Evolutionary conservation across 2,797 vertebrate species (phyloP), one percentile per base, ranked within the genome.

Genomic region (Darevskia mixta): DNA sequence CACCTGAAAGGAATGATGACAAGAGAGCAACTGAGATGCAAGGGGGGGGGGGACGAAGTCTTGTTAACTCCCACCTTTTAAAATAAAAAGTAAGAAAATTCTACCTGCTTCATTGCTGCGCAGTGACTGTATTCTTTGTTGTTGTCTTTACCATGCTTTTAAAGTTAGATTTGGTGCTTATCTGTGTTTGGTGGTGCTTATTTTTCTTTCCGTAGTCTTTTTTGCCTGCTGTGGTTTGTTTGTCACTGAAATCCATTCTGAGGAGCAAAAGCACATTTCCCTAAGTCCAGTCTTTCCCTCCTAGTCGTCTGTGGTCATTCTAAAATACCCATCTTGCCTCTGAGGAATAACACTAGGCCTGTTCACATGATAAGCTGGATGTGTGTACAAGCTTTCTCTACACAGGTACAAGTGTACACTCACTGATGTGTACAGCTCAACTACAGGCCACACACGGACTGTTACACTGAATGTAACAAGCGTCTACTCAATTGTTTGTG

Each of bases 51-150:
- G 58, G 5, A 86, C 72, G 75, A 80, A 87, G 86, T 85, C 85
- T 71, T 95, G 94, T 95, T 95, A 93, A 92, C 87, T 45, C 67
- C 64, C 45, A 67, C 79, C 87, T 79, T 5, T 0, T 88, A 90
- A 93, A 96, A 96, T 89, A 95, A 96, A 96, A 95, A 87, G 85
- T 94, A 91, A 95, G 92, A 88, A 95, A 94, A 93, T 93, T 95
- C 94, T 92, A 43, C 3, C 0, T 91, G 95, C 92, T 95, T 94
- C 87, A 85, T 89, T 87, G 73, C 91, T 64, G 79, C 84, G 93
- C 87, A 5, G 0, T n/a, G 80, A 91, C 38, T 75, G 1, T 78
- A 4, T 83, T 91, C 89, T 64, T 80, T 67, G 35, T 89, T 94
- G 77, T 90, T 0, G 72, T 94, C 90, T 94, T 92, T 93, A 89